A percentile compares a stretch with the other conserved stretches of the same genome.
Conservation (phyloP, 2,888 invertebrate genomes). For the Ectemnius continuus region DNA sequence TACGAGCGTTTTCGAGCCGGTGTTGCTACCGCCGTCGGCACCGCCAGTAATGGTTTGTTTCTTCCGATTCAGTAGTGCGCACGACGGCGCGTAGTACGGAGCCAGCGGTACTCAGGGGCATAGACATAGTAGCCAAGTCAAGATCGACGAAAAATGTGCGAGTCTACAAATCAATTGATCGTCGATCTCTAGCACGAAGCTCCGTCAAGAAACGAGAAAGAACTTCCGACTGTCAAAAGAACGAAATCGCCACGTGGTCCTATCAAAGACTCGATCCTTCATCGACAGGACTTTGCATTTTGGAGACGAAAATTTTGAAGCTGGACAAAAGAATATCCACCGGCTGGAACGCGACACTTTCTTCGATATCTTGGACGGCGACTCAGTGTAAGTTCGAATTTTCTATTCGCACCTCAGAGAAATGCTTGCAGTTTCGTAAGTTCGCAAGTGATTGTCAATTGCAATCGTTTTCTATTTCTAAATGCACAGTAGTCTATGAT, state of each 20-base stretch:
- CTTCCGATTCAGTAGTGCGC: constrained; percentile 62
- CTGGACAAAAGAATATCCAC: no score
- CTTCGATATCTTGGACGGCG: not conserved
- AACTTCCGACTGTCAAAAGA: no score
- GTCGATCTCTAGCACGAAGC: not conserved
- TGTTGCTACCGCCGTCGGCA: constrained; percentile 41
- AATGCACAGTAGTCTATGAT: no score
- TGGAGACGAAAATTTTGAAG: no score
- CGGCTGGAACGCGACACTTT: not conserved
- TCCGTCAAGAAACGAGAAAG: not conserved
- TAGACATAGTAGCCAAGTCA: not conserved
- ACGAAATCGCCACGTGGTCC: no score
- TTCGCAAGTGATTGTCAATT: no score
- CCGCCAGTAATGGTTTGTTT: constrained; percentile 18
- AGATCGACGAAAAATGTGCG: constrained; percentile 1
- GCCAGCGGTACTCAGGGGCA: constrained; percentile 31
- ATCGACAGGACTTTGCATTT: no score
- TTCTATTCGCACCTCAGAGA: no score
- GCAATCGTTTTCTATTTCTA: no score
- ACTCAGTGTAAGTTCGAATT: not conserved
- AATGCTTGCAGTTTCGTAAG: no score
- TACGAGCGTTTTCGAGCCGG: constrained; percentile 57
- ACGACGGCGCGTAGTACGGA: constrained; percentile 67
- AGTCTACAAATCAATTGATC: not conserved
- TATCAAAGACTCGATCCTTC: no score